Conservation (phyloP, 2,888 invertebrate genomes). For the Nephrotoma flavescens region DNA sequence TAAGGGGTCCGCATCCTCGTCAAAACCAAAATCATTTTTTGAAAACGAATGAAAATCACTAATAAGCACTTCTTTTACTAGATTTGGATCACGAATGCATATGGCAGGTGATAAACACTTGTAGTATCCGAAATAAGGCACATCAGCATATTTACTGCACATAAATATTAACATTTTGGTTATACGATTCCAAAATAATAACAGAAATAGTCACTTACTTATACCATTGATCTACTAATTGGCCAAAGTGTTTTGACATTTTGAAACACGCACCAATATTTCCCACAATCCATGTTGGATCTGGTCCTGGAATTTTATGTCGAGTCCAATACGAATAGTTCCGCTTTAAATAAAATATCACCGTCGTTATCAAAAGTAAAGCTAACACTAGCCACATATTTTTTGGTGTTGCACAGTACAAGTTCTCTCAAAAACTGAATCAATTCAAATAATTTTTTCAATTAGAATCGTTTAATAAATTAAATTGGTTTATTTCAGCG, state of each 20-base stretch:
- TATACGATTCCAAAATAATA: not conserved
- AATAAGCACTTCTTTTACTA: slow-evolving; percentile 21
- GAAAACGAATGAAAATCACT: slow-evolving; percentile 26
- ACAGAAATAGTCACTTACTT: not conserved
- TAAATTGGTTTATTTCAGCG: not conserved
- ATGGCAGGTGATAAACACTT: slow-evolving; percentile 11
- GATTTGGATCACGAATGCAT: slow-evolving; percentile 23
- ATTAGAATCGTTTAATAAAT: not conserved
- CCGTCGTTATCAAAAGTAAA: not conserved
- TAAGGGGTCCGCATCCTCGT: slow-evolving; percentile 27
- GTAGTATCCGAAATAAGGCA: not conserved
- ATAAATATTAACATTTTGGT: not conserved
- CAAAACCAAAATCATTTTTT: slow-evolving; percentile 24
- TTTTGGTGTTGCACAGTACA: not conserved
- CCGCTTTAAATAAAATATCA: slow-evolving; percentile 5
- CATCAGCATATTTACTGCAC: not conserved
- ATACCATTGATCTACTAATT: slow-evolving; percentile 11
- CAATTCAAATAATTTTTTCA: not conserved
- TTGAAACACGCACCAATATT: slow-evolving; percentile 10
- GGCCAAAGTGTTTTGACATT: slow-evolving; percentile 9
- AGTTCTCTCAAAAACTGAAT: not conserved
- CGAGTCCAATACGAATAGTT: slow-evolving; percentile 11
- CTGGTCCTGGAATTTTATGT: slow-evolving; percentile 10
- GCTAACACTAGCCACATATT: not conserved
- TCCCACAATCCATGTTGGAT: slow-evolving; percentile 11